Percentiles rank a stretch among this genome's conserved stretches.
Evolutionary conservation across 1,140 invertebrate genomes (phyloP).

Genomic region (Palaemon carinicauda): DNA sequence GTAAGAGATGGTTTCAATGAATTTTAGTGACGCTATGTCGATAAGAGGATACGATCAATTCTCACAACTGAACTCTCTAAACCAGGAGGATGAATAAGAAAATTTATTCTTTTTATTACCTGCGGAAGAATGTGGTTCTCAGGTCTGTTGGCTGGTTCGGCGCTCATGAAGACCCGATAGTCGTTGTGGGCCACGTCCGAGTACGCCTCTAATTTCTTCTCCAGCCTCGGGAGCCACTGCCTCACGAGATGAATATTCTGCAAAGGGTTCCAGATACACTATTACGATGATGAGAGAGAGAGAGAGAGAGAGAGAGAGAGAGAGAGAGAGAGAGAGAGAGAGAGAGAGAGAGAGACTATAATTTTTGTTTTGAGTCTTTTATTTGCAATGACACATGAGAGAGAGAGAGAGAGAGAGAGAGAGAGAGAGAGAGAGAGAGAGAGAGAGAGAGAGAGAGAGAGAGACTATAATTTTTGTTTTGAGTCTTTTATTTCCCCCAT

Average conservation of each 20-base stretch:
- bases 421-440: too few species aligned
- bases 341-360: constrained; percentile 2
- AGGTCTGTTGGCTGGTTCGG: constrained; percentile 86
- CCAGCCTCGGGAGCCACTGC: constrained; percentile 88
- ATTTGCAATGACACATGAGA: too few species aligned
- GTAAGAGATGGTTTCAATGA: too few species aligned
- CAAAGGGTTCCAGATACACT: constrained; percentile 58
- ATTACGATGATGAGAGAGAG: background rate
- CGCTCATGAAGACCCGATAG: constrained; percentile 92
- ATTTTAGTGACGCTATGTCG: too few species aligned
- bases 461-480: too few species aligned
- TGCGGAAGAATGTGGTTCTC: constrained; percentile 91
- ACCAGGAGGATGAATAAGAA: background rate
- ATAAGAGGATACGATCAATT: too few species aligned
- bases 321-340: background rate
- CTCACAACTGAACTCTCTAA: background rate
- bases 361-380: too few species aligned
- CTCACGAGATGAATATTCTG: constrained; percentile 95
- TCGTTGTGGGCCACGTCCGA: constrained; percentile 78
- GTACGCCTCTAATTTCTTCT: constrained; percentile 89
- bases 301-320: background rate
- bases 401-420: too few species aligned
- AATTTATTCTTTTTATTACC: constrained; percentile 62
- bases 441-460: too few species aligned
- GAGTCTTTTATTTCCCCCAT: too few species aligned